phyloP scores from a whole-genome alignment of 2,888 invertebrate genomes.

The Agrilus cyanescens region DNA sequence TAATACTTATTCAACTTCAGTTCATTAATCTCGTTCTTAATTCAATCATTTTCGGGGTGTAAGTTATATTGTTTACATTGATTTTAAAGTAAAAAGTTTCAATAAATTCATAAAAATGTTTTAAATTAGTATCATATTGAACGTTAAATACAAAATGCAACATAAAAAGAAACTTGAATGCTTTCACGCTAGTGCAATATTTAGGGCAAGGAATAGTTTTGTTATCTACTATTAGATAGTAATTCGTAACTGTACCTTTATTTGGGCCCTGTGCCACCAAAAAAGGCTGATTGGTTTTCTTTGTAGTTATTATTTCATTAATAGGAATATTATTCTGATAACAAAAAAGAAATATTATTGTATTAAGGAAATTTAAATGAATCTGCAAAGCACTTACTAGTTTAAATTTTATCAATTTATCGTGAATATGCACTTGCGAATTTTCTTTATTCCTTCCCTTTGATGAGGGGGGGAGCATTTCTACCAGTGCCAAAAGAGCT shows the following conservation, averaged over 20 bases:
- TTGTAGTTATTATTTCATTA: too few relatives aligned
- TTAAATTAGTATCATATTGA: not conserved
- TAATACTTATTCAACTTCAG: not conserved
- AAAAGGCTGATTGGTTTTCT: not conserved
- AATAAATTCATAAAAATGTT: not conserved
- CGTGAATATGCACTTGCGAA: too few relatives aligned
- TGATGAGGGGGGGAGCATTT: too few relatives aligned
- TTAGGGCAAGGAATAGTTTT: not conserved
- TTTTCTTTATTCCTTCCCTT: too few relatives aligned
- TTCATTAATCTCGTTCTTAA: not conserved
- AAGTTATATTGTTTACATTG: not conserved
- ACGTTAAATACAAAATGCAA: not conserved
- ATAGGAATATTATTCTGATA: too few relatives aligned
- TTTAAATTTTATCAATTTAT: too few relatives aligned
- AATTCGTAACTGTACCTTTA: not conserved
- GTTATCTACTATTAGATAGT: not conserved
- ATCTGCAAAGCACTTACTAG: too few relatives aligned
- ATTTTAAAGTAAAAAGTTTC: not conserved
- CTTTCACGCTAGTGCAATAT: not conserved
- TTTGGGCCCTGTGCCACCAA: not conserved
- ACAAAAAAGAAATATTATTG: too few relatives aligned
- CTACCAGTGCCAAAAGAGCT: too few relatives aligned
- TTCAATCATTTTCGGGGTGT: not conserved
- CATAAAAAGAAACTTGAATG: slow-evolving; percentile 1
- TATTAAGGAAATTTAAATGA: too few relatives aligned